Evolutionary conservation across 1,140 invertebrate species (phyloP).

Genomic region (Brachionus sp.): DNA sequence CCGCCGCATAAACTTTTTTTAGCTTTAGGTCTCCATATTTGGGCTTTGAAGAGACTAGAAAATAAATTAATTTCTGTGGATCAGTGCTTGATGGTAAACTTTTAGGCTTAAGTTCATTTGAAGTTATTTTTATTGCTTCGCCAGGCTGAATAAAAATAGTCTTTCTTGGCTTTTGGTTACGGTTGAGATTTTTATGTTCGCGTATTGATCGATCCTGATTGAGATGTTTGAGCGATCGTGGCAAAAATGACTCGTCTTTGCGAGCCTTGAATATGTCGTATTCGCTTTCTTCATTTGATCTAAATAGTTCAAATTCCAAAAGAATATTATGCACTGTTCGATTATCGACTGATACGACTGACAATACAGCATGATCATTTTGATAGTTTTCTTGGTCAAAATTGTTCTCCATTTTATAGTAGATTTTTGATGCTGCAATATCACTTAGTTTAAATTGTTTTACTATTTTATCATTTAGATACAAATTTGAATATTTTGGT

Average conservation of each 20-base stretch:
- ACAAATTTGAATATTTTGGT: constrained; percentile 17
- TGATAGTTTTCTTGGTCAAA: not conserved
- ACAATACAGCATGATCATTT: not conserved
- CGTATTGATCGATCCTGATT: not conserved
- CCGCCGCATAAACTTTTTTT: not conserved
- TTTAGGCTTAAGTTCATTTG: constrained; percentile 21
- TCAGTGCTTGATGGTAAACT: not conserved
- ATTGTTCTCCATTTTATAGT: not conserved
- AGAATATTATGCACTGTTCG: not conserved
- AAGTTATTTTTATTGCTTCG: constrained; percentile 19
- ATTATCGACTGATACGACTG: not conserved
- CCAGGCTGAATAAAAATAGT: constrained; percentile 31
- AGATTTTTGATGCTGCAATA: not conserved
- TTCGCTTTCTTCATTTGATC: not conserved
- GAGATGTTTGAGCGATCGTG: not conserved
- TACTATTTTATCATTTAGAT: constrained; percentile 8
- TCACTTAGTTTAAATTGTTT: not conserved
- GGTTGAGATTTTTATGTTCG: not conserved
- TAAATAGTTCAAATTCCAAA: constrained; percentile 15
- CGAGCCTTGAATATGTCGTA: not conserved
- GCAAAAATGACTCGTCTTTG: not conserved
- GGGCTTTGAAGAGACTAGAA: not conserved
- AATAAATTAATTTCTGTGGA: constrained; percentile 9
- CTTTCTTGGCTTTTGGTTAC: not conserved
- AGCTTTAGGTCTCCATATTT: constrained; percentile 37